These are phyloP conservation scores for Myotis lucifugus DNA, from an alignment of 2,113 vertebrate genomes.

Conservation along the genomic window DNA sequence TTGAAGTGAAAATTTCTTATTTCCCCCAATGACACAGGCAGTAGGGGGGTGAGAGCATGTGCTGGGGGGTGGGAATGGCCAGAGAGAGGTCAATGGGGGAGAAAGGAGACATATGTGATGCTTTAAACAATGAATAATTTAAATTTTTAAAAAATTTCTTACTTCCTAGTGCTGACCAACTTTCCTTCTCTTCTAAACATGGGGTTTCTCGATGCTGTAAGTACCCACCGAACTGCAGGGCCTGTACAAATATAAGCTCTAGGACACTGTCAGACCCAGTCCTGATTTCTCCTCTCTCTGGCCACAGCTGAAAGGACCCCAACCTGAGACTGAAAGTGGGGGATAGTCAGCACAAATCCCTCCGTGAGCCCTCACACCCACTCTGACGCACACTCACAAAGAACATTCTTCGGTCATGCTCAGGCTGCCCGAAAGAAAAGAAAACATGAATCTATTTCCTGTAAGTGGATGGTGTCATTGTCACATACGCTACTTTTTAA, in stretches of 20 bases:
- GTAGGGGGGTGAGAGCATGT: too few relatives aligned
- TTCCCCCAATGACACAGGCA: too few relatives aligned
- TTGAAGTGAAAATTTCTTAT: neutral
- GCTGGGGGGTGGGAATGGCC: too few relatives aligned
- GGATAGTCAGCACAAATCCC: slow-evolving; percentile 80
- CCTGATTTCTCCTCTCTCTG: neutral
- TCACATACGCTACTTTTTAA: neutral
- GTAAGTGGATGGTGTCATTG: slow-evolving; percentile 43
- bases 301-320: neutral
- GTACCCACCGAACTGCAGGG: slow-evolving; percentile 79
- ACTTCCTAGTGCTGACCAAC: slow-evolving; percentile 76
- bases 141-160: too few relatives aligned
- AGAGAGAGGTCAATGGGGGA: too few relatives aligned
- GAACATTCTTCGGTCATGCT: slow-evolving; percentile 75
- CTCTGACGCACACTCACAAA: slow-evolving; percentile 75
- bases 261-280: slow-evolving; percentile 59
- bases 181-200: slow-evolving; percentile 52
- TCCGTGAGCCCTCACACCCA: slow-evolving; percentile 75
- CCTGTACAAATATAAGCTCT: slow-evolving; percentile 78
- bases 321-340: slow-evolving; percentile 80
- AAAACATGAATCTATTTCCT: slow-evolving; percentile 45
- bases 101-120: too few relatives aligned
- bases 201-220: slow-evolving; percentile 83
- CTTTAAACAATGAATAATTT: too few relatives aligned
- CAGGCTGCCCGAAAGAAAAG: slow-evolving; percentile 32